Percentiles rank a stretch among this genome's conserved stretches.
Conservation (phyloP, 2,888 invertebrate genomes). For the Nomada flava region DNA sequence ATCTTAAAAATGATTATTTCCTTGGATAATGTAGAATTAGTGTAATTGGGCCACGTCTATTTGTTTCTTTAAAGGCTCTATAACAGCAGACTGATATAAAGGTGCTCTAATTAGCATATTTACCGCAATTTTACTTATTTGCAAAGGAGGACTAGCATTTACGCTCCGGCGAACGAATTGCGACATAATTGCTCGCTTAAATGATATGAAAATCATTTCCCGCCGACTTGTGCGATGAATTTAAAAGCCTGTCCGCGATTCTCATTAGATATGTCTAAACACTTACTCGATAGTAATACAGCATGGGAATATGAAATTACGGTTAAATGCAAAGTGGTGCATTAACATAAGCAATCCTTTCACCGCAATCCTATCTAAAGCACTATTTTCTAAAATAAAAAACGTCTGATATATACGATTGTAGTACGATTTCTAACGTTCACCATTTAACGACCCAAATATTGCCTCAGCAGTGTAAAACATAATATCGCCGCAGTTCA, state of each 20-base stretch:
- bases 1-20: neutral
- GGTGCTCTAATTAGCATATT: constrained; percentile 34
- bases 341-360: no score
- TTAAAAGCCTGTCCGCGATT: neutral
- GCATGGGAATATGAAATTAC: neutral
- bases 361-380: neutral
- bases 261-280: constrained; percentile 5
- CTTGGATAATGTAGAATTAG: neutral
- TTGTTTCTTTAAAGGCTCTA: constrained; percentile 11
- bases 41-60: constrained; percentile 24
- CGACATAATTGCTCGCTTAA: constrained; percentile 42
- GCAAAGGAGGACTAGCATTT: constrained; percentile 29
- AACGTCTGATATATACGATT: neutral
- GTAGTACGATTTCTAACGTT: no score
- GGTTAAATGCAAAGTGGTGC: no score
- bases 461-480: no score
- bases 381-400: neutral
- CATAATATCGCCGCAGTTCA: no score
- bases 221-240: neutral
- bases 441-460: no score
- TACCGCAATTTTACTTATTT: constrained; percentile 28
- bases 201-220: constrained; percentile 41
- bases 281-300: neutral
- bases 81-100: neutral
- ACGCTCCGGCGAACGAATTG: constrained; percentile 31